These are phyloP conservation scores for Chiroxiphia lanceolata DNA, from an alignment of 2,797 vertebrate genomes.

Conservation along the genomic window DNA sequence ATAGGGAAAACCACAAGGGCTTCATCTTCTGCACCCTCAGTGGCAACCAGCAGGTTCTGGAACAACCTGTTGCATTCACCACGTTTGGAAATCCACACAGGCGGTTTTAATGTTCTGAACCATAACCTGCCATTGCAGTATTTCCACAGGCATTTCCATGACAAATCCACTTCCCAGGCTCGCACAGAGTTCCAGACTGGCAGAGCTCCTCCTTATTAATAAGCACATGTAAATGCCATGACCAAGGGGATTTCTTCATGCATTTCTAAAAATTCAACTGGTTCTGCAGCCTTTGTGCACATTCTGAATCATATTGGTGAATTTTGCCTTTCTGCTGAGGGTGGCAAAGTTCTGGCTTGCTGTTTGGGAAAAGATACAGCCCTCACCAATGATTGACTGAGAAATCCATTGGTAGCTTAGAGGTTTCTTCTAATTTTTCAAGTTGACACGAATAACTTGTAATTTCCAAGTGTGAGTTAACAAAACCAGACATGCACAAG, in stretches of 20 bases:
- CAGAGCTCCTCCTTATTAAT: neutral
- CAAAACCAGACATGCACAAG: neutral
- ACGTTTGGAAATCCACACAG: neutral
- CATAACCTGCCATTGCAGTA: neutral
- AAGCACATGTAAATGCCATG: neutral
- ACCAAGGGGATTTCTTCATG: neutral
- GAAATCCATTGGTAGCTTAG: neutral
- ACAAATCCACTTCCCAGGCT: neutral
- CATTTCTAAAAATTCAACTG: neutral
- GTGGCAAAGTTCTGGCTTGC: neutral
- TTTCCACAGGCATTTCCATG: neutral
- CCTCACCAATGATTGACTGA: neutral
- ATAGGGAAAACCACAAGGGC: neutral
- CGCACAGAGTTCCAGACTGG: neutral
- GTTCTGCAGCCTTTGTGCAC: neutral
- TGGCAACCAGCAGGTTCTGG: neutral
- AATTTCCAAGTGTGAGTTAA: neutral
- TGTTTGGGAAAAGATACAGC: neutral
- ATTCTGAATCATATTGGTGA: neutral
- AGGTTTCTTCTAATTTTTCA: neutral
- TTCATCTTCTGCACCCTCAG: neutral
- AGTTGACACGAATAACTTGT: neutral
- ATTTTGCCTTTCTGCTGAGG: neutral
- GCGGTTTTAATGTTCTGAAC: neutral
- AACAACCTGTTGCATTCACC: neutral